Conservation (phyloP, 2,888 invertebrate genomes). For the Diplolepis rosae region DNA sequence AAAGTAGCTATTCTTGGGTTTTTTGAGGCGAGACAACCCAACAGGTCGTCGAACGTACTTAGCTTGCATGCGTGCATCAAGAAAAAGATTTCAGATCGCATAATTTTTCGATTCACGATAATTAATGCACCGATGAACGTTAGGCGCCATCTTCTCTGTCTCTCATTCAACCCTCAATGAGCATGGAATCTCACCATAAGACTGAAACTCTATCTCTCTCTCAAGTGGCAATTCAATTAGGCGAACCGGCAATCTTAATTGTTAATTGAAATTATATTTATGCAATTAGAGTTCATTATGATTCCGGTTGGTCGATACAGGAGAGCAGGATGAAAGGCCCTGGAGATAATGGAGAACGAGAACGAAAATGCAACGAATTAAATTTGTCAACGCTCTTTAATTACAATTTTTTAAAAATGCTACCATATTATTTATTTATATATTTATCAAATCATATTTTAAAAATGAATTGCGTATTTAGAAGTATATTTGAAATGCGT, state of each 20-base stretch:
- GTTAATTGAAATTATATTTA: conserved; percentile 72
- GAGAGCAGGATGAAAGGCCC: conserved; percentile 51
- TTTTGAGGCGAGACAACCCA: neutral
- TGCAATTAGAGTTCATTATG: conserved; percentile 69
- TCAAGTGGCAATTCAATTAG: conserved; percentile 68
- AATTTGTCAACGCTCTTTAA: no score
- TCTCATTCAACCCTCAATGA: conserved; percentile 31
- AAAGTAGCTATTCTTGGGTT: neutral
- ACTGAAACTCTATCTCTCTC: neutral
- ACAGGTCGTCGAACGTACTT: neutral
- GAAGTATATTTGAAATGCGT: neutral
- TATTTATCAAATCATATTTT: no score
- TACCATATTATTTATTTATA: no score
- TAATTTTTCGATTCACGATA: conserved; percentile 65
- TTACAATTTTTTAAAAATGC: no score
- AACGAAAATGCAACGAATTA: no score
- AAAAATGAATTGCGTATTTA: neutral
- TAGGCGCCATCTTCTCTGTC: conserved; percentile 29
- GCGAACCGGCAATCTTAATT: conserved; percentile 67
- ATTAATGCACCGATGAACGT: conserved; percentile 55
- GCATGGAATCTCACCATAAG: neutral
- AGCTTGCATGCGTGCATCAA: neutral
- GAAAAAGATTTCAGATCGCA: conserved; percentile 48
- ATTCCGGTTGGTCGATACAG: conserved; percentile 61
- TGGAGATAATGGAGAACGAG: neutral